A percentile compares a stretch with the other conserved stretches of the same genome.
Conservation (phyloP, 2,113 vertebrate species). For the Phalacrocorax aristotelis region DNA sequence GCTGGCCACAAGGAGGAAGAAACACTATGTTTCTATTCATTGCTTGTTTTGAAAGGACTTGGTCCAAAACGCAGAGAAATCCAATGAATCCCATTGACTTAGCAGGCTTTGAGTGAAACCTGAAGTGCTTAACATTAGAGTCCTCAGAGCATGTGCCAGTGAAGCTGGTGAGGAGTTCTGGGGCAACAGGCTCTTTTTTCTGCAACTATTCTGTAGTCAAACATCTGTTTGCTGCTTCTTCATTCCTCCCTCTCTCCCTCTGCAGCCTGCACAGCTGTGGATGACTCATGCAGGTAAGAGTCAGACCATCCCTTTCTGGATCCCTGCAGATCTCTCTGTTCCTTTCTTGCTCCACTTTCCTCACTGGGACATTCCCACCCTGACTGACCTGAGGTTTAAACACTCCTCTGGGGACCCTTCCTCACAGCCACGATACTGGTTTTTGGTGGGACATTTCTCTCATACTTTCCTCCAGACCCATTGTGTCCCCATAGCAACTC, state of each 20-base stretch:
- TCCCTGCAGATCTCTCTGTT: neutral
- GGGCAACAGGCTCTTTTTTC: neutral
- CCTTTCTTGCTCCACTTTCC: neutral
- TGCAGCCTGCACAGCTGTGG: neutral
- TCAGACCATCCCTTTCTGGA: neutral
- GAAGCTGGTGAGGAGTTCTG: neutral
- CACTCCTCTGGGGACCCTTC: neutral
- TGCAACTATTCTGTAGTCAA: neutral
- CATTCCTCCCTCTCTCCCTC: neutral
- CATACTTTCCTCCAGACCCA: neutral
- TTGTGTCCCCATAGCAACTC: neutral
- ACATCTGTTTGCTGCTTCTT: neutral
- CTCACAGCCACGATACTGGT: neutral
- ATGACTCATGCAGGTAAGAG: neutral
- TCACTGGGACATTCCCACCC: neutral
- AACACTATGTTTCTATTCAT: neutral
- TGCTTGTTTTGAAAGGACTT: constrained; percentile 28
- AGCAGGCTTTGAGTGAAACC: neutral
- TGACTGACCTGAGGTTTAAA: neutral
- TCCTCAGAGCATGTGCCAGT: neutral
- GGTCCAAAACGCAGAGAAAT: neutral
- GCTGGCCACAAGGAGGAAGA: neutral
- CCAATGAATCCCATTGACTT: neutral
- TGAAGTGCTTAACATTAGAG: neutral
- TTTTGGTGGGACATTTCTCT: neutral